Evolutionary conservation across 92 coral and sea anemone species (phyloP), one percentile per base, ranked within the genome.

Genomic region (Umimayanthus chanpuru): DNA sequence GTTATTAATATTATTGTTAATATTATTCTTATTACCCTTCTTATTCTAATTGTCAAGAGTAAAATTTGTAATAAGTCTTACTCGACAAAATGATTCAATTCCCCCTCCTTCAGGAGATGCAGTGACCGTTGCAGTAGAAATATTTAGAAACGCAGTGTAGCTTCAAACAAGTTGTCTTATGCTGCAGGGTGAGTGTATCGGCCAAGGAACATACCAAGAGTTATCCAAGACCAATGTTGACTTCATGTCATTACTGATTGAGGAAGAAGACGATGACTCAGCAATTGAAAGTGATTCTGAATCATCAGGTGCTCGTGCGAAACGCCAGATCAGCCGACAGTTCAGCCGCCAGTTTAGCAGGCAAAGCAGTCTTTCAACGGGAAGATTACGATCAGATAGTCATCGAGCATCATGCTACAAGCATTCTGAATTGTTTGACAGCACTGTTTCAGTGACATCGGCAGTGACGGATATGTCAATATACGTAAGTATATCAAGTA

Each of bases 201-300:
- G 96, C 5, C 93, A 91, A 67, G 98, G 98, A 10, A 91, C 92
- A 23, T 94, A 94, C 81, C 95, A 94, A 50, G 98, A 94, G 61
- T 93, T 94, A 9, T 89, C 96, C 15, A 90, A 82, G 79, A 92
- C 95, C 66, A 94, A 94, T 15, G 70, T 94, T 53, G 97, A 94
- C 90, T 94, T 94, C 86, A 94, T 94, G 97, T 89, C 94, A 9
- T 86, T 94, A 18, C 88, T 94, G 55, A 65, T 78, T 73, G 94
- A 94, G 61, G 92, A 86, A 44, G 91, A 89, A 36, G 97, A 94
- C 3, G 90, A 92, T 14, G 94, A 94, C 75, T 94, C 95, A 49
- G 93, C 93, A 43, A 85, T 92, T 77, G 93, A 93, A 67, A 82
- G 88, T 80, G 96, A 94, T 26, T n/a, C 84, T 18, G 91, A 82